Evolutionary conservation across 2,113 vertebrate genomes (phyloP), one percentile per base, ranked within the genome.

Genomic region (Jaculus jaculus): DNA sequence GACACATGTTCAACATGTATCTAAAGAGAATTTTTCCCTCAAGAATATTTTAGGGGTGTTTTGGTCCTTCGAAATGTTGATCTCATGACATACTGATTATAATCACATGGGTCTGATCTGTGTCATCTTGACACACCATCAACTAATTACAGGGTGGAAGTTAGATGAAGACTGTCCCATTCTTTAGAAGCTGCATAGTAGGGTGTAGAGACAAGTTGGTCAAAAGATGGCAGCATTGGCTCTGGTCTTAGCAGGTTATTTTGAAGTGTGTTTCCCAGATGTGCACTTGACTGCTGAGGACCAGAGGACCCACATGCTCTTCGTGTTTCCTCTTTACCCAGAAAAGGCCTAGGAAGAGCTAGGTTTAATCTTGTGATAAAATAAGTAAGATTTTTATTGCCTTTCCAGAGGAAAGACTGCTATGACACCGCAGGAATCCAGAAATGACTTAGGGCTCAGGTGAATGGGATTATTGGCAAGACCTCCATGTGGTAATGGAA

Each of bases 181-280:
- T 89, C 78, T 83, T 87, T 80, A 63, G 69, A 91, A 79, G 51
- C 10, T n/a, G 32, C 21, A 15, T 65, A 47, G 51, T 60, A 26
- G 63, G 26, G 12, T 72, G 71, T 13, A 47, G 69, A 72, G 37
- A 18, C 5, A n/a, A 87, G 58, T 32, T 89, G 85, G 89, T 95
- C 97, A 3, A 88, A 84, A 98, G 98, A 96, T 96, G 98, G 98
- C 98, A 97, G 97, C 68, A 97, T 61, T 77, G 79, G 69, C 61
- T 93, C 30, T 72, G 39, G 34, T 18, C 15, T 78, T 42, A 20
- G 0, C 0, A 0, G 42, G 60, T 30, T 51, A 13, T 93, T 54
- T n/a, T 60, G 66, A 88, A 11, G 6, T 78, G 17, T 1, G 2
- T 24, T 84, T 82, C 0, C 2, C 12, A 20, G 42, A 32, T 5